Evolutionary conservation across 2,113 vertebrate genomes (phyloP), one percentile per base, ranked within the genome.

Genomic region (Narcine bancroftii): DNA sequence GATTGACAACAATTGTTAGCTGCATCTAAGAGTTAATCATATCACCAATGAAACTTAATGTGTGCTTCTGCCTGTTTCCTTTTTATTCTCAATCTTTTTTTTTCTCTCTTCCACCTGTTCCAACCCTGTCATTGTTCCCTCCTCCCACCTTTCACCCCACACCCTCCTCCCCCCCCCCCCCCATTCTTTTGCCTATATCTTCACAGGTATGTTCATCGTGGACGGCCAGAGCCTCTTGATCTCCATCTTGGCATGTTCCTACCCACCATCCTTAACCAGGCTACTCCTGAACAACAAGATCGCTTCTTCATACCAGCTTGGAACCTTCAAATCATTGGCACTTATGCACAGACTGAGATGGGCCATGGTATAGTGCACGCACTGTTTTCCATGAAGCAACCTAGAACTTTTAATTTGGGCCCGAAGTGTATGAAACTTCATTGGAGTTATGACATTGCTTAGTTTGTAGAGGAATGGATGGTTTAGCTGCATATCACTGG

Each of bases 171-270:
- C 4, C 15, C 73, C 45, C 36, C 73, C 5, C 60, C 60, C 69
- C 56, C 60, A 39, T 65, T 36, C 60, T 53, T 94, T 92, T 33
- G 89, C 93, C 92, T 93, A 75, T 94, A 94, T 93, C 91, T 92
- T 42, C 71, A 92, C 96, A 99, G 99, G 93, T 97, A 95, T 95
- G 96, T 97, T 93, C 97, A 99, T 93, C 97, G 94, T 1, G 97
- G 97, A 94, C 97, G 96, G 81, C 96, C 98, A 71, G 97, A 97
- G 92, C 98, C 99, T 93, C 95, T 99, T 97, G 99, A 99, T 92
- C 97, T 99, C 93, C 99, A 99, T 92, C 96, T 99, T 95, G 99
- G 97, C 95, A 99, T 99, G 99, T 99, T 99, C 96, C 97, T 99
- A 94, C 98, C 98, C 94, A 99, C 98, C 50, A 96, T 99, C 93